Percentiles rank a stretch among this genome's conserved stretches.
Evolutionary conservation across 2,888 invertebrate species (phyloP).

Genomic region (Lasioglossum zephyrum): DNA sequence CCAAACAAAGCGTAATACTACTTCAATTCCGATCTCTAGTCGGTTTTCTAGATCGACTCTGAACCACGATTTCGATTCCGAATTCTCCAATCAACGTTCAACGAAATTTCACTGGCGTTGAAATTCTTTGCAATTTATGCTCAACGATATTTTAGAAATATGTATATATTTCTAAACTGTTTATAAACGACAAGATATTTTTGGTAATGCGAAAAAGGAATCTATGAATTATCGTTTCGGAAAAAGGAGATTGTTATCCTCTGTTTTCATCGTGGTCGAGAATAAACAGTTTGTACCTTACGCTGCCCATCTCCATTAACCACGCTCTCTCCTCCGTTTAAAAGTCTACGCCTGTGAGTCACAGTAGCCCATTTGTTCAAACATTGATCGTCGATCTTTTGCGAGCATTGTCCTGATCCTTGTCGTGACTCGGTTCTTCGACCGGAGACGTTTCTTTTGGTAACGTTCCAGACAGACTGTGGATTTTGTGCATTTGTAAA

Average conservation of each 20-base stretch:
- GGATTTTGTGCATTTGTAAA: neutral
- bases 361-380: neutral
- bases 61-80: neutral
- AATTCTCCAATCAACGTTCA: neutral
- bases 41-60: neutral
- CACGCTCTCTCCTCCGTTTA: neutral
- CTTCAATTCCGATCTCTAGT: neutral
- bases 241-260: conserved; percentile 12
- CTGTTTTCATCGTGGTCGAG: conserved; percentile 2
- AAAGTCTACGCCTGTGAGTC: neutral
- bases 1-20: neutral
- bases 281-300: conserved; percentile 21
- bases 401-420: neutral
- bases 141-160: neutral
- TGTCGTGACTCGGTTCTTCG: conserved; percentile 3
- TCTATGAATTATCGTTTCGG: conserved; percentile 4
- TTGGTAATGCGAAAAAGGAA: conserved; percentile 3
- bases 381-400: conserved; percentile 13
- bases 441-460: neutral
- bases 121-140: neutral
- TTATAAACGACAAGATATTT: conserved; percentile 7
- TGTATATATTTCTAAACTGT: too few species aligned
- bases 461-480: neutral
- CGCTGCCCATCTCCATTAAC: neutral
- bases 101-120: neutral